Conservation (phyloP, 1,140 invertebrate species). For the Bombyx mandarina region DNA sequence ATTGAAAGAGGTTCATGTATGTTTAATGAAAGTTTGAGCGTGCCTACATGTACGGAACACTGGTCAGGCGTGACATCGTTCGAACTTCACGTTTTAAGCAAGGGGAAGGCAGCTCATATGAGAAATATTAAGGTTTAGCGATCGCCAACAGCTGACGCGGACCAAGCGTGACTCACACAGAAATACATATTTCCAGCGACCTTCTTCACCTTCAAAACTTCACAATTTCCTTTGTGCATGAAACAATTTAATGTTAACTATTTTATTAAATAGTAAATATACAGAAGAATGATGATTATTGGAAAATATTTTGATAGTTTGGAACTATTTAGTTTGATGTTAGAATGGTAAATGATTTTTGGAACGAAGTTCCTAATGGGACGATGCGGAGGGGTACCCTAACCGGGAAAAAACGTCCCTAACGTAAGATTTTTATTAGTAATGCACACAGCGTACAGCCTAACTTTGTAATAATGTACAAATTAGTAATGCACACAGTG, state of each 20-base stretch:
- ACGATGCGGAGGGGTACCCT: no score
- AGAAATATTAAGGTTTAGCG: constrained; percentile 32
- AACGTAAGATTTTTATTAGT: no score
- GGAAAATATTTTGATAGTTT: no score
- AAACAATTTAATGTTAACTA: background rate
- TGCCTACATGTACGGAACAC: constrained; percentile 13
- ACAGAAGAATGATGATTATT: no score
- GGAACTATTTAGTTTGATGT: no score
- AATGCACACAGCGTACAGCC: no score
- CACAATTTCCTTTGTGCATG: background rate
- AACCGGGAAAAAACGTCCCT: no score
- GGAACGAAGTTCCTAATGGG: no score
- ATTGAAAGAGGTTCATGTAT: background rate
- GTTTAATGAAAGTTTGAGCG: constrained; percentile 15
- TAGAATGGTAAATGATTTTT: no score
- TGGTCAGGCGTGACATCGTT: constrained; percentile 9
- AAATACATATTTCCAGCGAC: constrained; percentile 15
- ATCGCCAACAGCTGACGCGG: constrained; percentile 29
- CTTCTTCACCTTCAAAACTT: constrained; percentile 18
- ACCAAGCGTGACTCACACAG: constrained; percentile 16
- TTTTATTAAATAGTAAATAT: background rate
- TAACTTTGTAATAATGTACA: no score
- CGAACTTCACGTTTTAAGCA: constrained; percentile 16
- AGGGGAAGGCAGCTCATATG: constrained; percentile 21
- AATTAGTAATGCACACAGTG: no score